Percentiles rank a stretch among this genome's conserved stretches.
Evolutionary conservation across 2,113 vertebrate genomes (phyloP).

Genomic region (Pomatorhinus ruficollis): DNA sequence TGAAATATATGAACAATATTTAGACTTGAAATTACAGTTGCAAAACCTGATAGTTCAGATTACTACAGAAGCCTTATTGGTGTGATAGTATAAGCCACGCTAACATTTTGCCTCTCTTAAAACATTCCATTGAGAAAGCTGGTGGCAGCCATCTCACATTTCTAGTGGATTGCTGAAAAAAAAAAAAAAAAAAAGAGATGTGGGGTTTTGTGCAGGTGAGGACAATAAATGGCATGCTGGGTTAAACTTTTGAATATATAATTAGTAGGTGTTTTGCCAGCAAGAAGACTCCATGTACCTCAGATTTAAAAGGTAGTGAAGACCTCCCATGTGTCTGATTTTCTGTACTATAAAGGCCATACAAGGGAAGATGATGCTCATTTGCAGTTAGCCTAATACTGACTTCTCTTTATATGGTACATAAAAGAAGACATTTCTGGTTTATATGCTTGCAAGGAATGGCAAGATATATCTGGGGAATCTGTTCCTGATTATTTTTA

Average conservation of each 20-base stretch:
- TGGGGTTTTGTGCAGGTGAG: neutral
- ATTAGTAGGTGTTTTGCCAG: neutral
- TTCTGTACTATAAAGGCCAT: neutral
- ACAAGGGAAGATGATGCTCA: neutral
- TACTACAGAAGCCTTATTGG: neutral
- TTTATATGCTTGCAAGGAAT: neutral
- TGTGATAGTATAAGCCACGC: neutral
- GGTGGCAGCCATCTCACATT: neutral
- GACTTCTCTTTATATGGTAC: neutral
- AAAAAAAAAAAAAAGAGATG: neutral
- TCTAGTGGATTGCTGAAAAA: neutral
- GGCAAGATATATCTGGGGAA: neutral
- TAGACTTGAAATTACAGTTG: neutral
- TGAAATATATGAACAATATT: neutral
- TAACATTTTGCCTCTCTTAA: neutral
- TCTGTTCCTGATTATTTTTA: neutral
- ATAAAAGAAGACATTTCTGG: neutral
- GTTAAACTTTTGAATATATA: neutral
- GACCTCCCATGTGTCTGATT: neutral
- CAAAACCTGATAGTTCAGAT: neutral
- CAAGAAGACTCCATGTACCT: neutral
- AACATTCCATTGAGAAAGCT: neutral
- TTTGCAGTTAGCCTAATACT: neutral
- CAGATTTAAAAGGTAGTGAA: neutral
- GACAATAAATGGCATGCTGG: neutral